Percentiles rank a stretch among this genome's conserved stretches.
phyloP scores from a whole-genome alignment of 1,140 invertebrate species.

The Pectinophora gossypiella region DNA sequence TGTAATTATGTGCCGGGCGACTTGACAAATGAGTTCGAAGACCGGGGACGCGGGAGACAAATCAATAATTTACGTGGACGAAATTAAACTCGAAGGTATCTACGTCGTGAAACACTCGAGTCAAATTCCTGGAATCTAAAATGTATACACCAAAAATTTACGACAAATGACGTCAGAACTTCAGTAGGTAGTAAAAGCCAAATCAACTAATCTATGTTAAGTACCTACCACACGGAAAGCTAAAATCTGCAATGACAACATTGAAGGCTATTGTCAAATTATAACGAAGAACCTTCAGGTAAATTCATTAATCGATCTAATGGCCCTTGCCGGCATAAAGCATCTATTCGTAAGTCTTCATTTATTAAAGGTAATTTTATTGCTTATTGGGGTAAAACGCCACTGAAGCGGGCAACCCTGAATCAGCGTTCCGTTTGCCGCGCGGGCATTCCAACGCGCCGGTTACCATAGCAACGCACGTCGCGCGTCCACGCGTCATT shows the following conservation, averaged over 20 bases:
- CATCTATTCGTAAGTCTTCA: background rate
- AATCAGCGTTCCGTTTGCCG: conserved; percentile 32
- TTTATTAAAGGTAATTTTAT: conserved; percentile 18
- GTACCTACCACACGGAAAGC: too few relatives aligned
- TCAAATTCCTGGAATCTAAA: too few relatives aligned
- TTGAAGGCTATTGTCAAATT: too few relatives aligned
- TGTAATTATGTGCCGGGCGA: conserved; percentile 10
- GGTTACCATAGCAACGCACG: conserved; percentile 61
- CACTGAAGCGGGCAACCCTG: conserved; percentile 47
- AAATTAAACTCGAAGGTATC: too few relatives aligned
- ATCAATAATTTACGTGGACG: conserved; percentile 3
- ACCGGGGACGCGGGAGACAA: background rate
- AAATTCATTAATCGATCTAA: background rate
- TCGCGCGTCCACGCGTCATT: conserved; percentile 29
- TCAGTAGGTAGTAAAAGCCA: too few relatives aligned
- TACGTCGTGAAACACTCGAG: too few relatives aligned
- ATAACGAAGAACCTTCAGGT: background rate
- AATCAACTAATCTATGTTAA: too few relatives aligned
- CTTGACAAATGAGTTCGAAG: conserved; percentile 2
- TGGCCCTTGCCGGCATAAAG: background rate
- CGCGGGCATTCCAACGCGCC: conserved; percentile 54
- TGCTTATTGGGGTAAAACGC: conserved; percentile 52
- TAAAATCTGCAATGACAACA: too few relatives aligned
- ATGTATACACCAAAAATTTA: too few relatives aligned
- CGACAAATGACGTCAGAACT: too few relatives aligned